Evolutionary conservation across 2,888 invertebrate species (phyloP).

Genomic region (Philereme vetulata): DNA sequence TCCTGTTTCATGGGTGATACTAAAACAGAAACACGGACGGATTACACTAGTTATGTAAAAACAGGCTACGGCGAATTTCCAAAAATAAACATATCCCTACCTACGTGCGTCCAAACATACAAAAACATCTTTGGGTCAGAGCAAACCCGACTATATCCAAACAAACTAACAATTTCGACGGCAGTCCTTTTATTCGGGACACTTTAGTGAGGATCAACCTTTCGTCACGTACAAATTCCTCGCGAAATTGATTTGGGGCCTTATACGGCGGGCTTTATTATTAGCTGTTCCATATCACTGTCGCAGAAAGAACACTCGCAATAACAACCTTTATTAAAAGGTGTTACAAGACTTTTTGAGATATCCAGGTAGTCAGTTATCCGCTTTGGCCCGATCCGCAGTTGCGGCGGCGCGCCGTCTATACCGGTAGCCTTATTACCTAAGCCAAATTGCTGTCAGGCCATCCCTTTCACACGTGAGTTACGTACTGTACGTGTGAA

Average conservation of each 20-base stretch:
- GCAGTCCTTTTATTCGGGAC: constrained; percentile 2
- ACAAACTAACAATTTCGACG: constrained; percentile 4
- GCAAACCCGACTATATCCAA: constrained; percentile 3
- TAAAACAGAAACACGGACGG: not conserved
- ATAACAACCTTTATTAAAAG: no score
- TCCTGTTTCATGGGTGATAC: not conserved
- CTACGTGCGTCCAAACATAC: not conserved
- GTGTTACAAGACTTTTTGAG: not conserved
- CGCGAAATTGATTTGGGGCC: constrained; percentile 23
- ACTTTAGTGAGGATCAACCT: constrained; percentile 3
- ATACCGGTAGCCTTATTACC: no score
- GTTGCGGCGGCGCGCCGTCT: not conserved
- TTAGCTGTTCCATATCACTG: constrained; percentile 1
- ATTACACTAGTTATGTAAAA: not conserved
- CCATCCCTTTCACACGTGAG: no score
- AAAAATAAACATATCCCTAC: not conserved
- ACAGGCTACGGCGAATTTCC: not conserved
- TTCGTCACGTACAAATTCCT: constrained; percentile 25
- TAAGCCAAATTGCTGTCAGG: no score
- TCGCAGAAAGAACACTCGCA: not conserved
- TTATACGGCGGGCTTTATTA: constrained; percentile 21
- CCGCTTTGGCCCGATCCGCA: constrained; percentile 5
- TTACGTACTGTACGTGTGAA: no score
- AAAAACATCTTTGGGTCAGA: not conserved
- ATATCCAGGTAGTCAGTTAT: constrained; percentile 19